A percentile compares a stretch with the other conserved stretches of the same genome.
Evolutionary conservation across 1,140 invertebrate species (phyloP).

Genomic region (Scaptomyza graminum): DNA sequence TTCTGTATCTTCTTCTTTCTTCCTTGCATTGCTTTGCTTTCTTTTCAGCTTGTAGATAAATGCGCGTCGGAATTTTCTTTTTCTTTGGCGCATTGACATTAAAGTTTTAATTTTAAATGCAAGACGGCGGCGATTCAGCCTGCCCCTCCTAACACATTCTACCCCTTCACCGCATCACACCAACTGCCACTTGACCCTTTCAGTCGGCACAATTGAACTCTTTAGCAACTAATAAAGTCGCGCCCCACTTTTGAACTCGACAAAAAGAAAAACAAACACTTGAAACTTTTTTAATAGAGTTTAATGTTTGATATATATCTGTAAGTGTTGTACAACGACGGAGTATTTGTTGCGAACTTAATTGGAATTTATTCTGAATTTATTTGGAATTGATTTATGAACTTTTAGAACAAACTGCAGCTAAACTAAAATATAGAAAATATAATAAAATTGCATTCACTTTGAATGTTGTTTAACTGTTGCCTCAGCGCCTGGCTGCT

Average conservation of each 20-base stretch:
- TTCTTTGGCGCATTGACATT: slow-evolving; percentile 75
- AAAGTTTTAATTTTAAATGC: slow-evolving; percentile 80
- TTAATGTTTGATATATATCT: neutral
- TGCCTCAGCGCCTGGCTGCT: neutral
- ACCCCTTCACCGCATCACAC: no score
- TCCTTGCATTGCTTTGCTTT: slow-evolving; percentile 29
- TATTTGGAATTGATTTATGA: no score
- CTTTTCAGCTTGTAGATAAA: slow-evolving; percentile 28
- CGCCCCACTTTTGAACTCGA: slow-evolving; percentile 55
- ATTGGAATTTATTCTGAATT: no score
- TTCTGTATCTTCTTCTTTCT: slow-evolving; percentile 24
- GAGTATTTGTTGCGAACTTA: no score
- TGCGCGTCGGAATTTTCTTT: slow-evolving; percentile 66
- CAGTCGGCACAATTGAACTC: slow-evolving; percentile 52
- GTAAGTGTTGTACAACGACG: slow-evolving; percentile 2
- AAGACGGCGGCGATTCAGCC: slow-evolving; percentile 29
- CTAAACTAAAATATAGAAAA: no score
- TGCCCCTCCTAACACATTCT: neutral
- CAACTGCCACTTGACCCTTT: slow-evolving; percentile 59
- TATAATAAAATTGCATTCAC: no score
- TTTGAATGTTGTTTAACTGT: slow-evolving; percentile 14
- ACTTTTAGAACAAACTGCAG: no score
- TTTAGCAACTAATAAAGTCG: slow-evolving; percentile 57
- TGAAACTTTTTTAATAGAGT: neutral
- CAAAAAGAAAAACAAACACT: no score